Evolutionary conservation across 2,888 invertebrate genomes (phyloP).

Genomic region (Agriotes lineatus): DNA sequence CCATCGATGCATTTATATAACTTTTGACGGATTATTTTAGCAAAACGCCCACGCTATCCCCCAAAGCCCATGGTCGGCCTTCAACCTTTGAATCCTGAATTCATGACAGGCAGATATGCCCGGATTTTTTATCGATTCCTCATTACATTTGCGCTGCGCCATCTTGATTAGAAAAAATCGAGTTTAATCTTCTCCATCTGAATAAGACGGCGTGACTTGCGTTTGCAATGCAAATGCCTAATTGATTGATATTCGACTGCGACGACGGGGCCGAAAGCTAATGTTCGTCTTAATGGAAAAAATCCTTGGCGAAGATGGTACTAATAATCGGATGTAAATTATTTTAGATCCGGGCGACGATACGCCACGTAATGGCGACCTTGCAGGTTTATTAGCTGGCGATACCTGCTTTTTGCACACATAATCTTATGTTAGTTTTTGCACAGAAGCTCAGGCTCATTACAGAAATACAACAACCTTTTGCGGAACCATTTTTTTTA

Average conservation of each 20-base stretch:
- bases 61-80: constrained; percentile 10
- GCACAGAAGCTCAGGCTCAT: background rate
- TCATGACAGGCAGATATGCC: background rate
- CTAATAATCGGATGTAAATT: constrained; percentile 21
- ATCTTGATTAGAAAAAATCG: background rate
- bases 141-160: background rate
- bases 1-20: constrained; percentile 16
- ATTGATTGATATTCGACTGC: constrained; percentile 17
- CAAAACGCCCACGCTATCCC: background rate
- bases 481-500: no score
- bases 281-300: background rate
- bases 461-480: no score
- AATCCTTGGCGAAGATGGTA: constrained; percentile 12
- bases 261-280: no score
- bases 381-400: constrained; percentile 2
- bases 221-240: constrained; percentile 4
- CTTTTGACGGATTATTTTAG: background rate
- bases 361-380: constrained; percentile 12
- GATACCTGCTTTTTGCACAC: background rate
- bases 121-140: background rate
- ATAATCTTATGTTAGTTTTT: constrained; percentile 8
- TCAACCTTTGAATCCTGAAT: background rate
- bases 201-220: constrained; percentile 10
- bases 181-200: constrained; percentile 9
- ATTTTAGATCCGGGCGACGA: constrained; percentile 21